These are phyloP conservation scores for Thunnus thynnus DNA, from an alignment of 2,113 vertebrate species.

Conservation along the genomic window DNA sequence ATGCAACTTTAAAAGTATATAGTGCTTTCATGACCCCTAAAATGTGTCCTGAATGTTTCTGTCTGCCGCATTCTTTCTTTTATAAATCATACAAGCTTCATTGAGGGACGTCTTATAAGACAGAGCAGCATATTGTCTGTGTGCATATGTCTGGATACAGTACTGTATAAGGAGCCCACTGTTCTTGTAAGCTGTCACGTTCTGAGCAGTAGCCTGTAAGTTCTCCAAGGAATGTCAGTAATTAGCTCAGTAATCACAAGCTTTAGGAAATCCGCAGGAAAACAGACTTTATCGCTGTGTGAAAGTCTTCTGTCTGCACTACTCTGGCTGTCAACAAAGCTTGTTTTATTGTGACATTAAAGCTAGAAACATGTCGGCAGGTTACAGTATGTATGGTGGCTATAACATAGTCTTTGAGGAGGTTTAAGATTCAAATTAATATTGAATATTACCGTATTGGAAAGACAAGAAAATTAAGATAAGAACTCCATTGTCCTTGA, in stretches of 20 bases:
- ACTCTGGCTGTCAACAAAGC: slow-evolving; percentile 21
- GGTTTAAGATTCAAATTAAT: neutral
- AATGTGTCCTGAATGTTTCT: slow-evolving; percentile 16
- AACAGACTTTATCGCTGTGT: slow-evolving; percentile 74
- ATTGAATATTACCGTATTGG: no score
- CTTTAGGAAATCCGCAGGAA: slow-evolving; percentile 79
- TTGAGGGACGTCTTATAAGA: slow-evolving; percentile 43
- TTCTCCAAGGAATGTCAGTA: slow-evolving; percentile 81
- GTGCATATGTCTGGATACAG: slow-evolving; percentile 54
- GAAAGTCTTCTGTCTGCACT: slow-evolving; percentile 61
- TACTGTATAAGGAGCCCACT: slow-evolving; percentile 74
- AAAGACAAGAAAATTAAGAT: neutral
- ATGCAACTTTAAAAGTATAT: neutral
- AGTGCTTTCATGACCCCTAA: neutral
- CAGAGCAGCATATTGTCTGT: slow-evolving; percentile 72
- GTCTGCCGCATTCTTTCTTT: slow-evolving; percentile 47
- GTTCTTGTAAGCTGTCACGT: slow-evolving; percentile 71
- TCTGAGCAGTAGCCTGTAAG: slow-evolving; percentile 69
- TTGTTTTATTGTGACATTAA: slow-evolving; percentile 41
- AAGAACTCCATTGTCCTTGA: neutral
- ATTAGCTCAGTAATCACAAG: slow-evolving; percentile 84
- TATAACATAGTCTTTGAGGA: neutral
- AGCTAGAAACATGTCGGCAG: slow-evolving; percentile 11
- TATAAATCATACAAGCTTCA: slow-evolving; percentile 53
- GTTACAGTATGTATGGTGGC: neutral